A percentile compares a stretch with the other conserved stretches of the same genome.
Conservation (phyloP, 2,888 invertebrate species). For the Drosophila putrida region DNA sequence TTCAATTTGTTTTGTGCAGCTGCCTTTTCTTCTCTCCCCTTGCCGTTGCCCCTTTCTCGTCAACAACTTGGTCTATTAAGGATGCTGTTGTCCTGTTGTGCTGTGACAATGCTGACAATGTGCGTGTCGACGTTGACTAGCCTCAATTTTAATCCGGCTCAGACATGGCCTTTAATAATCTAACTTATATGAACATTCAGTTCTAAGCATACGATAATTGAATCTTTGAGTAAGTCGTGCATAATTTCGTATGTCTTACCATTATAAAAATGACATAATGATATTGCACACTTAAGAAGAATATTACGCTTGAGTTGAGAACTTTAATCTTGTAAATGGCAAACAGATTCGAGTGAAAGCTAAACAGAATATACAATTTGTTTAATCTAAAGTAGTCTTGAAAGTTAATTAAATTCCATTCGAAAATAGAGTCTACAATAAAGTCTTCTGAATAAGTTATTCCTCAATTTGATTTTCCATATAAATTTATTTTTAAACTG, state of each 20-base stretch:
- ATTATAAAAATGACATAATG: not conserved
- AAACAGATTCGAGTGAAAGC: no score
- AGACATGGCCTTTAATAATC: constrained; percentile 12
- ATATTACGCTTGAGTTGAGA: not conserved
- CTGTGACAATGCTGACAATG: constrained; percentile 5
- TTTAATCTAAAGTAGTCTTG: no score
- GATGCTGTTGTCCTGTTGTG: constrained; percentile 15
- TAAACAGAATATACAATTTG: no score
- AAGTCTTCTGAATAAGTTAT: no score
- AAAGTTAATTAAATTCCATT: no score
- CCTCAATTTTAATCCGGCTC: constrained; percentile 28
- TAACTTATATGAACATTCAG: not conserved
- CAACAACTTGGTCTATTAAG: constrained; percentile 4
- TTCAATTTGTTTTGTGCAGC: constrained; percentile 24
- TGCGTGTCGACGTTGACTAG: constrained; percentile 1
- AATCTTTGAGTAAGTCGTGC: not conserved
- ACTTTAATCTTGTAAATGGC: not conserved
- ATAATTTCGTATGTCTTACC: not conserved
- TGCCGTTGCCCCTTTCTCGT: not conserved
- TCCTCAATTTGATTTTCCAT: no score
- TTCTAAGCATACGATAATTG: not conserved
- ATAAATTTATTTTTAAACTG: no score
- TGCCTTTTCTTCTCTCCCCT: not conserved
- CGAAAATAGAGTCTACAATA: no score
- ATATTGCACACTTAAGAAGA: not conserved